Percentiles rank a stretch among this genome's conserved stretches.
Evolutionary conservation across 2,797 vertebrate genomes (phyloP).

Genomic region (Margarornis squamiger): DNA sequence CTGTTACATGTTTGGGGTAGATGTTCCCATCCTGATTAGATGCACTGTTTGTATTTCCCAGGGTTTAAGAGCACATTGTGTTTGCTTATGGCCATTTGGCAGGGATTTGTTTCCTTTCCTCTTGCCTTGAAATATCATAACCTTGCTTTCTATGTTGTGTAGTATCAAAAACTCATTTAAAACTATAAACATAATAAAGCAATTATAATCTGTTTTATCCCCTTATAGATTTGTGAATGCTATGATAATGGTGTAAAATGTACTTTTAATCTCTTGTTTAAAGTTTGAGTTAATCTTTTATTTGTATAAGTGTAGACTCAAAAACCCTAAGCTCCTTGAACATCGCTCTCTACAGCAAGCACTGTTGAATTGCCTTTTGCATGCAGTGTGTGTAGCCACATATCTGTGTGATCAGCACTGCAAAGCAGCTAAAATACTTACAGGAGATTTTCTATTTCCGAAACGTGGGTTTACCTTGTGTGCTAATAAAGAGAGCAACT

Average conservation of each 20-base stretch:
- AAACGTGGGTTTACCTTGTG: neutral
- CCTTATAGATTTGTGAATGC: neutral
- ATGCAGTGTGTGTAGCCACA: fast-evolving
- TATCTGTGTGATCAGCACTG: neutral
- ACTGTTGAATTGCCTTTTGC: neutral
- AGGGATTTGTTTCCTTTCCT: neutral
- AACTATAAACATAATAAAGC: neutral
- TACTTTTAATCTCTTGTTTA: neutral
- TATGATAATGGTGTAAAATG: neutral
- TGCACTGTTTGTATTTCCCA: neutral
- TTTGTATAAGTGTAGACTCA: neutral
- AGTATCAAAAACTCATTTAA: neutral
- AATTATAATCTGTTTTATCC: neutral
- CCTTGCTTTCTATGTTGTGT: neutral
- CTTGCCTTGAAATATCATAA: neutral
- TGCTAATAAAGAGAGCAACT: neutral
- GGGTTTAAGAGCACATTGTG: neutral
- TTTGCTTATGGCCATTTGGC: neutral
- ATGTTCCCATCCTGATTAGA: neutral
- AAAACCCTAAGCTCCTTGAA: neutral
- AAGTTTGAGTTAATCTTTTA: conserved; percentile 16
- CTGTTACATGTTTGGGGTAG: fast-evolving
- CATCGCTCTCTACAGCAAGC: neutral
- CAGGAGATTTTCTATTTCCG: neutral
- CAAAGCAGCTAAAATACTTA: neutral